These are phyloP conservation scores for Calcarius lapponicus DNA, from an alignment of 2,797 vertebrate genomes.

Conservation along the genomic window DNA sequence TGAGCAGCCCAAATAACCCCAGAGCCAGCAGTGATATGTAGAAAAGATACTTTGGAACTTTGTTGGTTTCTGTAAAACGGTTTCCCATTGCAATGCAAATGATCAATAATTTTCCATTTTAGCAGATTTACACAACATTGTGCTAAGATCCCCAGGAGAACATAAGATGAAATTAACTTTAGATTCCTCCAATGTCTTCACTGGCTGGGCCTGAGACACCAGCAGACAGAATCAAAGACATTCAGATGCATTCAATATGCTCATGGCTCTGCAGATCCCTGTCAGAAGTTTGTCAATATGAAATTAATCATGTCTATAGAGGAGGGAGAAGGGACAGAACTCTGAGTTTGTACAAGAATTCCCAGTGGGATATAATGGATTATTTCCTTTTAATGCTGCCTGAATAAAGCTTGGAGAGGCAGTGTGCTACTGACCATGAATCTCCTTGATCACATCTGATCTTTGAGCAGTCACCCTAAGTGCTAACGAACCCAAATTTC, in stretches of 20 bases:
- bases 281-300: background rate
- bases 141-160: background rate
- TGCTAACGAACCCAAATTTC: background rate
- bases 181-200: background rate
- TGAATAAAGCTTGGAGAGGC: background rate
- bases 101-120: background rate
- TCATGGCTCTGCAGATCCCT: background rate
- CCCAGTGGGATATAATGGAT: background rate
- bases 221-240: background rate
- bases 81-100: background rate
- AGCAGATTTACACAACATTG: background rate
- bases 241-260: background rate
- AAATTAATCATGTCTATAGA: background rate
- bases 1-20: background rate
- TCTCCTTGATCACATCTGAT: background rate
- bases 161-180: background rate
- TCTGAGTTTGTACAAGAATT: background rate
- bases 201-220: background rate
- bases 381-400: background rate
- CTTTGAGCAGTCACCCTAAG: background rate
- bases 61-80: background rate
- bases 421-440: background rate
- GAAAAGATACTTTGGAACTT: background rate
- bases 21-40: background rate
- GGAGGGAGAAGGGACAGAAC: background rate